Evolutionary conservation across 2,113 vertebrate genomes (phyloP).

Genomic region (Lonchura striata): DNA sequence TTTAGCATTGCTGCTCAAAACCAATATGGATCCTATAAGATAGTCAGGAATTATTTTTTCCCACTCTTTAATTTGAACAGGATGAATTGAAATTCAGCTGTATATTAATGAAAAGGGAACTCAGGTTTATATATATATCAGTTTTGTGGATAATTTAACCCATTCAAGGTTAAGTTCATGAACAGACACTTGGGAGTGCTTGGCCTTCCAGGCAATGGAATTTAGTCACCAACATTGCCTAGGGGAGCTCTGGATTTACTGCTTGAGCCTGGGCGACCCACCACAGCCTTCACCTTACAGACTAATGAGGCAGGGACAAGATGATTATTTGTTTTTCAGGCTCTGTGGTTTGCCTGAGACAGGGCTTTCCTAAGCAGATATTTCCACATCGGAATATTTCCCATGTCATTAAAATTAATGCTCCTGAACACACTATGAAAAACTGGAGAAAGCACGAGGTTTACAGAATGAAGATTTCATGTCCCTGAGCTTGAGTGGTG

Average conservation of each 20-base stretch:
- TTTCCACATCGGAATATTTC: background rate
- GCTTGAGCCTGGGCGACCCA: background rate
- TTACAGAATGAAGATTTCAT: background rate
- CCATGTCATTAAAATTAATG: background rate
- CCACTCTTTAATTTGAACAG: background rate
- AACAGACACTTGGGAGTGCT: accelerated
- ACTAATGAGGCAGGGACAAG: background rate
- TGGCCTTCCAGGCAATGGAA: background rate
- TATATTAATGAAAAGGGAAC: background rate
- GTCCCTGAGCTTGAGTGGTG: background rate
- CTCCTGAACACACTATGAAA: background rate
- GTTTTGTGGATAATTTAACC: background rate
- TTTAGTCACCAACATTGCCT: background rate
- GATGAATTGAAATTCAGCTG: background rate
- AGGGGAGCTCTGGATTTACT: background rate
- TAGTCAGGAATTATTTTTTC: background rate
- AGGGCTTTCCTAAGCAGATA: background rate
- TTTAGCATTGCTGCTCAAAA: background rate
- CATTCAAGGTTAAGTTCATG: background rate
- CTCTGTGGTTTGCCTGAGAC: background rate
- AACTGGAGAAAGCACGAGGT: background rate
- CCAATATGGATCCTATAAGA: background rate
- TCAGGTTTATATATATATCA: background rate
- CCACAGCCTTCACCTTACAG: background rate
- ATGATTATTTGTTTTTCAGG: background rate